phyloP scores from a whole-genome alignment of 2,797 vertebrate species.

The Melanogrammus aeglefinus region DNA sequence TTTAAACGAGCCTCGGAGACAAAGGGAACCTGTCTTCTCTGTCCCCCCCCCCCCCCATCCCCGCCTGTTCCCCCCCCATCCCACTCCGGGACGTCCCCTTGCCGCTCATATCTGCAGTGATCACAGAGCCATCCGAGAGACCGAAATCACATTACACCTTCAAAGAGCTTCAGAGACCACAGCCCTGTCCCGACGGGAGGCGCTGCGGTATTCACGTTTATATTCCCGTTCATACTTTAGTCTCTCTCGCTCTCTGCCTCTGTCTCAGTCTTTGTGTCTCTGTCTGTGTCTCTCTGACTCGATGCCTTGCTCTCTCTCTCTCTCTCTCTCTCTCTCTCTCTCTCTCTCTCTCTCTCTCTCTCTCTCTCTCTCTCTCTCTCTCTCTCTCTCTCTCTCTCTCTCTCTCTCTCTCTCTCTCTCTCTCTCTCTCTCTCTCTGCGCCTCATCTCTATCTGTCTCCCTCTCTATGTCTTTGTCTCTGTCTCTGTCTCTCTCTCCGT shows the following conservation, averaged over 20 bases:
- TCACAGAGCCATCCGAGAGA: conserved; percentile 41
- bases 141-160: conserved; percentile 53
- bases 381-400: too few species aligned
- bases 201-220: conserved; percentile 36
- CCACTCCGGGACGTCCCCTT: conserved; percentile 37
- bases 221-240: conserved; percentile 41
- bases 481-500: too few species aligned
- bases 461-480: too few species aligned
- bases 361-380: too few species aligned
- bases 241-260: conserved; percentile 15
- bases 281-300: too few species aligned
- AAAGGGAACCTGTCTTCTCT: conserved; percentile 47
- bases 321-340: too few species aligned
- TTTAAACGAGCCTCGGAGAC: conserved; percentile 36
- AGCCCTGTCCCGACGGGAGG: conserved; percentile 19
- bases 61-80: background rate
- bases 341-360: too few species aligned
- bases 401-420: too few species aligned
- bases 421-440: too few species aligned
- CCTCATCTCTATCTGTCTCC: too few species aligned
- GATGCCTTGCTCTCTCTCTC: too few species aligned
- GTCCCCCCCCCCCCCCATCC: conserved; percentile 5
- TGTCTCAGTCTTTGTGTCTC: too few species aligned
- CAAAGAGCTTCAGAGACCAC: conserved; percentile 48
- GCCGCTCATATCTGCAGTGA: conserved; percentile 30